Evolutionary conservation across 2,797 vertebrate species (phyloP), one percentile per base, ranked within the genome.

Genomic region (Ctenopoma multispine): DNA sequence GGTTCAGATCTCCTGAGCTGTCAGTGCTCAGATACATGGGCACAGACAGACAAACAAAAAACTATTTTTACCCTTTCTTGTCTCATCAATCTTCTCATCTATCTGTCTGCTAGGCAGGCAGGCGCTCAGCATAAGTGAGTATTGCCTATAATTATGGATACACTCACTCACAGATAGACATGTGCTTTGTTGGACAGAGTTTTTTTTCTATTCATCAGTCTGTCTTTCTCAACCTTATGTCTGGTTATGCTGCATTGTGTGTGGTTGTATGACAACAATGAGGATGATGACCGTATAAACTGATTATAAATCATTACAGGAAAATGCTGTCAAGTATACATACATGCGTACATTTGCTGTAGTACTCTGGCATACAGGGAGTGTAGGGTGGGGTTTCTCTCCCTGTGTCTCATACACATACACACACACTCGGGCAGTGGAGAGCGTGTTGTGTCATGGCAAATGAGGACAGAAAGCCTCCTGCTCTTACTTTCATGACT

Each of bases 361-460:
- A 8, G 43, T 23, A 23, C 20, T 48, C 20, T 68, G 61, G 71
- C 56, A 89, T 67, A 87, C 81, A 90, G 87, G 75, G 77, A 75
- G 81, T 70, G 63, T 87, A 91, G 93, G 94, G 93, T 94, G 93
- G 92, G 93, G 93, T 93, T 92, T 87, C 84, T 62, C 21, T 50
- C 24, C 3, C 31, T 34, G 2, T 53, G 57, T 0, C 54, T 23
- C 61, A 51, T 34, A 63, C 36, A 59, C 49, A 60, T 70, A 48
- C 71, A 13, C 46, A 49, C 57, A 20, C 72, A 4, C 54, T 63
- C 4, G 46, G 38, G 48, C 69, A 72, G 69, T 57, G 76, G 84
- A 75, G 66, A 23, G 78, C 66, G 89, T 61, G 80, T 88, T 89
- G 63, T 89, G 69, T 85, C 75, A 72, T 71, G 85, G 57, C 82